Conservation (phyloP, 30 jellyfish, hydroid and myxozoan species). For the Aurelia aurita region DNA sequence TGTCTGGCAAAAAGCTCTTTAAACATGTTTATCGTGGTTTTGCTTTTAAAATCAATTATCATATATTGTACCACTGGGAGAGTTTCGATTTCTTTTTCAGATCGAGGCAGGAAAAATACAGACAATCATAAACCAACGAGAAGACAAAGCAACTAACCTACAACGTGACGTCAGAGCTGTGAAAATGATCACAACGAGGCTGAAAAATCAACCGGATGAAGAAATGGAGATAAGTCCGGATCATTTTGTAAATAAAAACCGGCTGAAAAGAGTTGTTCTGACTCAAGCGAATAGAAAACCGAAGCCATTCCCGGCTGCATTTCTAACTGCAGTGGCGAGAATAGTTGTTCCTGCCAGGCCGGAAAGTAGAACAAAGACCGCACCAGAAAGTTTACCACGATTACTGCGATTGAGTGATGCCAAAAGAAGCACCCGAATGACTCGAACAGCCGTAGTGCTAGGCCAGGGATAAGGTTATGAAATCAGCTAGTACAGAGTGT, state of each 20-base stretch:
- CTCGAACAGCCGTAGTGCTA: background rate
- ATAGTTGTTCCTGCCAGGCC: slow-evolving; percentile 67
- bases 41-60: too few species aligned
- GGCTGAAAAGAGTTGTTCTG: slow-evolving; percentile 37
- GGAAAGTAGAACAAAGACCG: slow-evolving; percentile 13
- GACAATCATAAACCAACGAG: slow-evolving; percentile 20
- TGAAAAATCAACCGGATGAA: slow-evolving; percentile 8
- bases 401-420: slow-evolving; percentile 38
- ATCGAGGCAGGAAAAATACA: slow-evolving; percentile 56
- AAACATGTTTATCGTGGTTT: too few species aligned
- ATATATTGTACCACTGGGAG: too few species aligned
- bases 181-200: slow-evolving; percentile 49
- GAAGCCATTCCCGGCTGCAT: slow-evolving; percentile 50
- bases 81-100: background rate
- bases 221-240: slow-evolving; percentile 29
- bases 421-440: background rate
- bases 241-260: slow-evolving; percentile 36
- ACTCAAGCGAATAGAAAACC: slow-evolving; percentile 28
- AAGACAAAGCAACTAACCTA: background rate
- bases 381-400: slow-evolving; percentile 42
- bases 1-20: too few species aligned
- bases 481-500: too few species aligned
- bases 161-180: slow-evolving; percentile 64
- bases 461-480: too few species aligned
- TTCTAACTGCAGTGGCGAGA: slow-evolving; percentile 60